These are phyloP conservation scores for Tipula confusa DNA, from an alignment of 2,888 invertebrate species.

Conservation along the genomic window DNA sequence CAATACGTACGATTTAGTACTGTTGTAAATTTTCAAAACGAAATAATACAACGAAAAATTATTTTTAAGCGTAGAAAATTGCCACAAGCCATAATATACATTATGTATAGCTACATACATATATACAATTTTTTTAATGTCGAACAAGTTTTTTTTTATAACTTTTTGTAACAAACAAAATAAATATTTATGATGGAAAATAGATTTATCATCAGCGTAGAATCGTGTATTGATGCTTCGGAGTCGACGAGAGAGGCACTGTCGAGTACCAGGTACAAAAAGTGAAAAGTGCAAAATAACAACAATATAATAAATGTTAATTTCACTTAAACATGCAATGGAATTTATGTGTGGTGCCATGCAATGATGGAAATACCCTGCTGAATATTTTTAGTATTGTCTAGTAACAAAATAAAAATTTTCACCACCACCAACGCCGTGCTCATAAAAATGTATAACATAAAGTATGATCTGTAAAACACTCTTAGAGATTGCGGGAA, in stretches of 20 bases:
- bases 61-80: slow-evolving; percentile 3
- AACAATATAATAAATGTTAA: background rate
- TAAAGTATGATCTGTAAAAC: too few species aligned
- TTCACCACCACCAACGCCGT: background rate
- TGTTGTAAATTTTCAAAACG: background rate
- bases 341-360: background rate
- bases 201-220: background rate
- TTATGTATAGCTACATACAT: too few species aligned
- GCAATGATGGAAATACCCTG: background rate
- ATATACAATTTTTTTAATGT: background rate
- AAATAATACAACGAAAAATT: background rate
- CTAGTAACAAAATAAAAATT: background rate
- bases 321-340: background rate
- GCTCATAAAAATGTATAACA: too few species aligned
- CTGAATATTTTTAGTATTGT: background rate
- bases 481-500: too few species aligned
- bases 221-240: background rate
- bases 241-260: background rate
- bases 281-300: background rate
- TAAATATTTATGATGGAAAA: background rate
- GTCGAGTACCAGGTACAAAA: background rate
- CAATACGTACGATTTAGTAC: background rate
- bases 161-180: background rate
- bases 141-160: background rate
- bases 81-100: background rate